Evolutionary conservation across 2,113 vertebrate species (phyloP).

Genomic region (Natator depressus): DNA sequence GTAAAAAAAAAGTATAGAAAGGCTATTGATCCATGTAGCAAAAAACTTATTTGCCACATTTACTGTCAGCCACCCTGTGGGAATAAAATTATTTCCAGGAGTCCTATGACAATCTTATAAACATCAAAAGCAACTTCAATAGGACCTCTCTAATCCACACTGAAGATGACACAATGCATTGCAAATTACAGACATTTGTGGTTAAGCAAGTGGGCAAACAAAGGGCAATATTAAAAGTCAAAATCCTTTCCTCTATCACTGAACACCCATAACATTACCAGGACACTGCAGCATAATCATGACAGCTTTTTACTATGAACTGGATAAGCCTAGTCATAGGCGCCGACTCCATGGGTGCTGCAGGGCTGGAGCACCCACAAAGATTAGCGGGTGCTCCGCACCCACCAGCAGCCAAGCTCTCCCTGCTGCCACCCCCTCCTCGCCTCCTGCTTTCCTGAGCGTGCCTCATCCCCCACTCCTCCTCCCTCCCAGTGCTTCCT

Average conservation of each 20-base stretch:
- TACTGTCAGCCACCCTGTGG: not conserved
- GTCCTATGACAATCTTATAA: not conserved
- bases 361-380: no score
- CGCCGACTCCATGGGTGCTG: no score
- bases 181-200: not conserved
- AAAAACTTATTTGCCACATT: not conserved
- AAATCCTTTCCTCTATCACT: conserved; percentile 6
- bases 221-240: conserved; percentile 9
- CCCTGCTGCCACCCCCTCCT: no score
- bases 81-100: not conserved
- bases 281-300: not conserved
- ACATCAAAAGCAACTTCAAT: not conserved
- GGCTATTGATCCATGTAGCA: not conserved
- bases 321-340: not conserved
- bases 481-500: no score
- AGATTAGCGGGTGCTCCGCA: no score
- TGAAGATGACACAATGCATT: not conserved
- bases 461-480: no score
- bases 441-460: no score
- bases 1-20: not conserved
- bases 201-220: not conserved
- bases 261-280: conserved; percentile 1
- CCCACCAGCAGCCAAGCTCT: no score
- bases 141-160: not conserved
- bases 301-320: conserved; percentile 18